Conservation (phyloP, 2,888 invertebrate species). For the Galerucella pusilla region DNA sequence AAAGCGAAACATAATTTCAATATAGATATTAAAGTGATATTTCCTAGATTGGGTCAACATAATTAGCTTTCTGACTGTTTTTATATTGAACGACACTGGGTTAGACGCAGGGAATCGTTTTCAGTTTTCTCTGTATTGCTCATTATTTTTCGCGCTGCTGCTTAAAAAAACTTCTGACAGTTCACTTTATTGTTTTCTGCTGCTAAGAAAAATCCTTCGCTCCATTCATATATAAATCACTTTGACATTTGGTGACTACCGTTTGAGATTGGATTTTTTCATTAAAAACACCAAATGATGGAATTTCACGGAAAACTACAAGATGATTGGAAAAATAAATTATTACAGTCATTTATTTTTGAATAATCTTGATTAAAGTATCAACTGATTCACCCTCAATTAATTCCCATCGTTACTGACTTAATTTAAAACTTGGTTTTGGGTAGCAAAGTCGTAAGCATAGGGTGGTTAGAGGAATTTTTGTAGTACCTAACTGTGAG, state of each 20-base stretch:
- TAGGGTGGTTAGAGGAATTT: no score
- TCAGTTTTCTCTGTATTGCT: slow-evolving; percentile 6
- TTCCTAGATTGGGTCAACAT: no score
- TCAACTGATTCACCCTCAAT: no score
- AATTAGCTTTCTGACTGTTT: not conserved
- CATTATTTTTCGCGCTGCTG: slow-evolving; percentile 8
- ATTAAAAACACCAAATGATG: not conserved
- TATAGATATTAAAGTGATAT: no score
- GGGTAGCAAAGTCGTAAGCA: no score
- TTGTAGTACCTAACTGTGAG: no score
- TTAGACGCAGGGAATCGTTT: slow-evolving; percentile 4
- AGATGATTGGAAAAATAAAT: not conserved
- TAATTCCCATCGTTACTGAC: no score
- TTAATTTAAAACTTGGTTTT: no score
- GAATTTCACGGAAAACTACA: not conserved
- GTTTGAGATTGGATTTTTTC: slow-evolving; percentile 11
- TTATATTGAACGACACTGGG: not conserved
- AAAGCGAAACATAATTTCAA: no score
- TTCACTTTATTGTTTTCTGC: slow-evolving; percentile 15
- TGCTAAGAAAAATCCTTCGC: slow-evolving; percentile 10
- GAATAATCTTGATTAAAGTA: no score
- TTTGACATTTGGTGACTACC: slow-evolving; percentile 12
- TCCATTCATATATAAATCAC: slow-evolving; percentile 9
- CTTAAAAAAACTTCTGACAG: slow-evolving; percentile 15
- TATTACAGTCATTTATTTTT: no score